These are phyloP conservation scores for Mesoclemmys tuberculata DNA, from an alignment of 2,113 vertebrate species.

Conservation along the genomic window DNA sequence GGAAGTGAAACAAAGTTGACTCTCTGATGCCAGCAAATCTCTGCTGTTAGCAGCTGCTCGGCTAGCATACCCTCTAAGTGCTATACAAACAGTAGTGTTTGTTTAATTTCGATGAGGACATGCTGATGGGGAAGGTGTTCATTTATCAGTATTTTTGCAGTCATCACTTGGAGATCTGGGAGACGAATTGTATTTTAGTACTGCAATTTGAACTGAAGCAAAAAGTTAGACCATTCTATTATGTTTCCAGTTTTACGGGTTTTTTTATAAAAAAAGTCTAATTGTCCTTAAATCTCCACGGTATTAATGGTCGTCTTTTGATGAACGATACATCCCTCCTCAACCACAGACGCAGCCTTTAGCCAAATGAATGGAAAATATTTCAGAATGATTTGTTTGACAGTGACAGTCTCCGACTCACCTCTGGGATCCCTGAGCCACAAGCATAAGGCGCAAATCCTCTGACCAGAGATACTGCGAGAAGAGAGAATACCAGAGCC, in stretches of 20 bases:
- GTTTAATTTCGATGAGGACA: not conserved
- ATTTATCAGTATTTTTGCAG: not conserved
- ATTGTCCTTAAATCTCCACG: not conserved
- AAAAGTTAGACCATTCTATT: not conserved
- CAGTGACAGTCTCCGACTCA: constrained; percentile 60
- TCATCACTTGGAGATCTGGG: fast-evolving
- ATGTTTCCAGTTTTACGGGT: not conserved
- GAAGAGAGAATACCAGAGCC: constrained; percentile 93
- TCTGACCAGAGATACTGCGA: constrained; percentile 90
- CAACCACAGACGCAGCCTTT: not conserved
- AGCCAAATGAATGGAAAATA: not conserved
- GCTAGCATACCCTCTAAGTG: not conserved
- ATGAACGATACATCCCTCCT: not conserved
- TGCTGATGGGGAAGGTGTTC: fast-evolving
- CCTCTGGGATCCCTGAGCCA: constrained; percentile 97
- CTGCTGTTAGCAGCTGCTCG: not conserved
- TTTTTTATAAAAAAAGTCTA: not conserved
- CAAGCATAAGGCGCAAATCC: constrained; percentile 96
- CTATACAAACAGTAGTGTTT: not conserved
- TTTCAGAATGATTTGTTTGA: not conserved
- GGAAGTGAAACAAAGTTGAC: not conserved
- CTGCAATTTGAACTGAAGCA: fast-evolving
- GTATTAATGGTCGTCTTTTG: fast-evolving
- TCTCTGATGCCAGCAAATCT: not conserved
- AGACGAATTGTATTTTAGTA: fast-evolving